Evolutionary conservation across 2,888 invertebrate species (phyloP).

Genomic region (Aphidoletes aphidimyza): DNA sequence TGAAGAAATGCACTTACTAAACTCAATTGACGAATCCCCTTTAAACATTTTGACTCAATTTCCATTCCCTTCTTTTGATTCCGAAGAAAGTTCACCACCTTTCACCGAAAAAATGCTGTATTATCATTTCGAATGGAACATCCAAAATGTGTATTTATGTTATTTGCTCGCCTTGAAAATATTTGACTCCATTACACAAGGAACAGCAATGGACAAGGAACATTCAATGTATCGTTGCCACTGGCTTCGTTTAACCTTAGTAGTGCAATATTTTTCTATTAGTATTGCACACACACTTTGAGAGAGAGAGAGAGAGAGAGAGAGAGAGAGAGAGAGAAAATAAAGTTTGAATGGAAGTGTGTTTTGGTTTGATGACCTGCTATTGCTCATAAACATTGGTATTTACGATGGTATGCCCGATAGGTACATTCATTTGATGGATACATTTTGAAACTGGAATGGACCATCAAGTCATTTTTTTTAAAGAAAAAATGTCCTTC

Average conservation of each 20-base stretch:
- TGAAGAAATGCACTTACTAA: slow-evolving; percentile 50
- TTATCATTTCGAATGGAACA: too few species aligned
- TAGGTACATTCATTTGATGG: background rate
- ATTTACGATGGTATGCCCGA: slow-evolving; percentile 4
- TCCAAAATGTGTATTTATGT: too few species aligned
- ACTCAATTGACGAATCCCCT: slow-evolving; percentile 53
- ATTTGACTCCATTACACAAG: slow-evolving; percentile 1
- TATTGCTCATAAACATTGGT: slow-evolving; percentile 48
- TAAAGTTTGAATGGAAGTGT: background rate
- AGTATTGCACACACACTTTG: background rate
- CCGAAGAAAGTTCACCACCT: too few species aligned
- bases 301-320: too few species aligned
- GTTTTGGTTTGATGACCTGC: slow-evolving; percentile 34
- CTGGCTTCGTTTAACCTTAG: background rate
- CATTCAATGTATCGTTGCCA: background rate
- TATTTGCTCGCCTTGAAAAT: background rate
- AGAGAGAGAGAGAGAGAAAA: too few species aligned
- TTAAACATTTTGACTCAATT: slow-evolving; percentile 53
- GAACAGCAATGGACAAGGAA: too few species aligned
- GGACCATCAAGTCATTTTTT: background rate
- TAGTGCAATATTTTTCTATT: slow-evolving; percentile 49
- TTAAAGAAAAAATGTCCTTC: background rate
- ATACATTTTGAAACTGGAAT: background rate
- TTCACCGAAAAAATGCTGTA: too few species aligned
- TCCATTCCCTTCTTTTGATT: background rate